These are phyloP conservation scores for Scolopax mira DNA, from an alignment of 2,113 vertebrate genomes.

Conservation along the genomic window DNA sequence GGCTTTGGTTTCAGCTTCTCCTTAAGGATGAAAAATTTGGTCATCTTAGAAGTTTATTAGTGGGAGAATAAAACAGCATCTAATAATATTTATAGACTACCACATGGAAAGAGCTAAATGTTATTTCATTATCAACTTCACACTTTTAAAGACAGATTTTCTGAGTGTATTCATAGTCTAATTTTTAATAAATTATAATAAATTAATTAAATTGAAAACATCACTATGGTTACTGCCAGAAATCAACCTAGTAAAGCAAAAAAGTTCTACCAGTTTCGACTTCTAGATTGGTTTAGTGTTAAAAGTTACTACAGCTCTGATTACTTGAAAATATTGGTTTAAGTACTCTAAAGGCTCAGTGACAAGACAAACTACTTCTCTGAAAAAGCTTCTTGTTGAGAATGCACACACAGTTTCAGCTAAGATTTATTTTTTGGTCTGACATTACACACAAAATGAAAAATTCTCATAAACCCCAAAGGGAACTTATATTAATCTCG, in stretches of 20 bases:
- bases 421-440: neutral
- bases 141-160: neutral
- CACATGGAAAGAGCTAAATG: neutral
- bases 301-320: neutral
- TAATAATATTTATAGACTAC: neutral
- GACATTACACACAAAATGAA: neutral
- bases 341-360: neutral
- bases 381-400: neutral
- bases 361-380: neutral
- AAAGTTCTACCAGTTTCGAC: neutral
- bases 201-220: neutral
- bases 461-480: neutral
- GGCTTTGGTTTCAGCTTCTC: neutral
- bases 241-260: neutral
- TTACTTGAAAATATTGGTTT: neutral
- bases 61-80: neutral
- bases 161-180: neutral
- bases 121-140: neutral
- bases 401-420: neutral
- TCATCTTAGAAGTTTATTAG: neutral
- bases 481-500: neutral
- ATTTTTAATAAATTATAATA: neutral
- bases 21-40: neutral
- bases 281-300: neutral
- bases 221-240: neutral